A percentile compares a stretch with the other conserved stretches of the same genome.
Conservation (phyloP, 2,888 invertebrate genomes). For the Dione vanillae region DNA sequence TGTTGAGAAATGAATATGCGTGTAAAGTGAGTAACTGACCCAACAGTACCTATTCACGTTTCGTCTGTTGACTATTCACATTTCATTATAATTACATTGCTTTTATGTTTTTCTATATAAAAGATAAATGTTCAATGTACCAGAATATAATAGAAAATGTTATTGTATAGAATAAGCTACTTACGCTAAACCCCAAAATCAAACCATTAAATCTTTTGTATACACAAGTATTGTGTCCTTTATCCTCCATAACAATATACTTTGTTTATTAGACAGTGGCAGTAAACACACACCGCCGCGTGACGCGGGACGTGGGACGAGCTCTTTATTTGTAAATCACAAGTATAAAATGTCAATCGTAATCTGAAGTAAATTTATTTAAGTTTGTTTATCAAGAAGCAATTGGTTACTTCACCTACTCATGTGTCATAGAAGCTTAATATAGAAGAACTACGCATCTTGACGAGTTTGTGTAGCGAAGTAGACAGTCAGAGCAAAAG, state of each 20-base stretch:
- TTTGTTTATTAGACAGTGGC: not conserved
- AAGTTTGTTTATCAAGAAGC: not conserved
- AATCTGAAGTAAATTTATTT: not conserved
- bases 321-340: not conserved
- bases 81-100: not conserved
- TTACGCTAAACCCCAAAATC: not conserved
- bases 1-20: no score
- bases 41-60: no score
- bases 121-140: not conserved
- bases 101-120: not conserved
- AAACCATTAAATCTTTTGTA: not conserved
- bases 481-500: not conserved
- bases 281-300: no score
- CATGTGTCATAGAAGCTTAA: not conserved
- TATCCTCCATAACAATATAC: not conserved
- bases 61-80: not conserved
- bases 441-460: not conserved
- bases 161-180: constrained; percentile 1
- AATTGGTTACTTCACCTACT: no score
- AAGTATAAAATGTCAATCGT: not conserved
- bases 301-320: not conserved
- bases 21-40: no score
- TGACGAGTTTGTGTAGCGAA: not conserved
- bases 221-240: not conserved
- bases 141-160: not conserved